A percentile compares a stretch with the other conserved stretches of the same genome.
phyloP scores from a whole-genome alignment of 64 coral and sea anemone species.

The Astreopora myriophthalma region DNA sequence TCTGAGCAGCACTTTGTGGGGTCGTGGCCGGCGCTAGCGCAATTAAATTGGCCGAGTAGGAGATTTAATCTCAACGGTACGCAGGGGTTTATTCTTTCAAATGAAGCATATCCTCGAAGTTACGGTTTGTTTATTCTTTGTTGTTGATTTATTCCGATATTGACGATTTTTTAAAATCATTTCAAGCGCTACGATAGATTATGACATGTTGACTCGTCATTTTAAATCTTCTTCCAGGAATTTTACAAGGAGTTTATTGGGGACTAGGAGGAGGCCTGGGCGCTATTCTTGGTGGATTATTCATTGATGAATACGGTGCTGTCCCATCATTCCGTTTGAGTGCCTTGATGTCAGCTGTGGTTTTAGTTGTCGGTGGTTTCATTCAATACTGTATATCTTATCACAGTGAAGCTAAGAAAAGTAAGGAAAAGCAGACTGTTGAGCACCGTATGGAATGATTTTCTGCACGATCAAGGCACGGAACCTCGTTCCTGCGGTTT shows the following conservation, averaged over 20 bases:
- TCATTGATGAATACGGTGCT: conserved; percentile 88
- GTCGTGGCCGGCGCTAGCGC: no score
- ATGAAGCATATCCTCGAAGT: no score
- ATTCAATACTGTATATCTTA: conserved; percentile 43
- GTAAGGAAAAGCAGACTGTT: not conserved
- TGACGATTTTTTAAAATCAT: no score
- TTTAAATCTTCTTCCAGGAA: conserved; percentile 69
- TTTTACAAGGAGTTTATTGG: conserved; percentile 96
- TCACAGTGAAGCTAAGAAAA: not conserved
- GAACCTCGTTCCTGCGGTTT: no score
- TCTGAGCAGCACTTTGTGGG: not conserved
- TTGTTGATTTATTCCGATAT: no score
- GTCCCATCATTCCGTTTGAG: conserved; percentile 78
- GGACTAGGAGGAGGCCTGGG: conserved; percentile 96
- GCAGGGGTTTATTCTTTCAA: no score
- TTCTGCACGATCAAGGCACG: no score
- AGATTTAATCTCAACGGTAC: no score
- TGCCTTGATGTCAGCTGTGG: conserved; percentile 42
- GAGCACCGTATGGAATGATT: not conserved
- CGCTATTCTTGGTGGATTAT: conserved; percentile 89
- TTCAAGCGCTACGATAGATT: no score
- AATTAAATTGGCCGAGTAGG: no score
- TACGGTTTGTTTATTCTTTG: no score
- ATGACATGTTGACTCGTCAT: no score
- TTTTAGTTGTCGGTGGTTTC: conserved; percentile 61